phyloP scores from a whole-genome alignment of 2,113 vertebrate genomes.

The Muntiacus reevesi region DNA sequence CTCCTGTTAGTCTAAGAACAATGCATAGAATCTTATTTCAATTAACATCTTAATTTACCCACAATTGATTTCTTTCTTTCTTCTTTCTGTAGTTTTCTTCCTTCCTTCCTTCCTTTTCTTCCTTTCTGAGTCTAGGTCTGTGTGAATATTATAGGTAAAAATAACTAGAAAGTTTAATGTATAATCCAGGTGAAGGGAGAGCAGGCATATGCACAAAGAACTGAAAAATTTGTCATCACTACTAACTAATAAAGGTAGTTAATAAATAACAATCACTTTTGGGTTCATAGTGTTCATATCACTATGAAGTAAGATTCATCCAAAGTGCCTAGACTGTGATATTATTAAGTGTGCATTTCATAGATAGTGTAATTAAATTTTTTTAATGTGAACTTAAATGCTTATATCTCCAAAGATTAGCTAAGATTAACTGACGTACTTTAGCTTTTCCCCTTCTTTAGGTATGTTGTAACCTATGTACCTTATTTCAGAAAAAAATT shows the following conservation, averaged over 20 bases:
- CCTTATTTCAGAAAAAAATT: background rate
- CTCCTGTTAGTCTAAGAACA: background rate
- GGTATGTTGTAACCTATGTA: background rate
- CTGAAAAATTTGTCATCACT: background rate
- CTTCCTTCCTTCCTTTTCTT: background rate
- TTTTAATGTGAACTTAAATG: background rate
- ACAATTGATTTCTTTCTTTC: background rate
- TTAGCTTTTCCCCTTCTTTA: background rate
- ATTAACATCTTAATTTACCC: background rate
- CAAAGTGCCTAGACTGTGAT: conserved; percentile 37
- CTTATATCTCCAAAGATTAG: conserved; percentile 9
- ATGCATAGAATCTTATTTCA: background rate
- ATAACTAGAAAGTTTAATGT: conserved; percentile 7
- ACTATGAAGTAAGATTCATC: background rate
- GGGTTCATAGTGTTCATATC: background rate
- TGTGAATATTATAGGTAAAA: conserved; percentile 13
- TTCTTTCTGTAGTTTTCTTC: background rate
- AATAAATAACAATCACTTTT: background rate
- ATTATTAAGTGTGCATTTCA: background rate
- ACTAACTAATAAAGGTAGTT: background rate
- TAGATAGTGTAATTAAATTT: background rate
- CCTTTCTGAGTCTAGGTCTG: background rate
- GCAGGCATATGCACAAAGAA: background rate
- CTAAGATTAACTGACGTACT: background rate
- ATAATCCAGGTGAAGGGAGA: background rate